These are phyloP conservation scores for Hystrix cristata DNA, from an alignment of 2,113 vertebrate genomes.

Conservation along the genomic window DNA sequence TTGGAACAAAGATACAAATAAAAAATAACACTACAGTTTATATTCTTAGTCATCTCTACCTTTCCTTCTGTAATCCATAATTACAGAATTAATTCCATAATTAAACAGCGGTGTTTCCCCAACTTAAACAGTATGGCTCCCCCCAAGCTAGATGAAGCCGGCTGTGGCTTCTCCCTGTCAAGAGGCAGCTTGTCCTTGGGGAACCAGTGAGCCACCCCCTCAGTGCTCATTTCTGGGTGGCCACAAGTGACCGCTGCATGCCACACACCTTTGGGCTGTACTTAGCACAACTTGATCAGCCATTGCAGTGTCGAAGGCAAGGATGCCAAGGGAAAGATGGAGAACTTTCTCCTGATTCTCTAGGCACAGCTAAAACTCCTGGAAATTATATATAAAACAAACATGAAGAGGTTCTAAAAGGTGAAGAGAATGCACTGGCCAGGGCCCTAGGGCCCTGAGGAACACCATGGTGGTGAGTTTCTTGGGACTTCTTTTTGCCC, in stretches of 20 bases:
- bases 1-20: slow-evolving; percentile 44
- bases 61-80: not conserved
- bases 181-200: not conserved
- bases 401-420: not conserved
- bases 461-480: not conserved
- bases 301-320: not conserved
- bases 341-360: not conserved
- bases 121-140: not conserved
- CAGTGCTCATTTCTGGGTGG: not conserved
- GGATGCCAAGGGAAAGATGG: not conserved
- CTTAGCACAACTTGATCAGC: not conserved
- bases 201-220: not conserved
- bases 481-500: not conserved
- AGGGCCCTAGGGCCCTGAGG: not conserved
- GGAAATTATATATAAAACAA: not conserved
- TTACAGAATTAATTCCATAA: not conserved
- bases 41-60: not conserved
- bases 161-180: not conserved
- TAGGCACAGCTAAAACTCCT: not conserved
- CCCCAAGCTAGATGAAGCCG: not conserved
- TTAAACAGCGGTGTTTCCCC: not conserved
- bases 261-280: not conserved
- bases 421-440: not conserved
- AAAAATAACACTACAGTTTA: not conserved
- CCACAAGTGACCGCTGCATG: not conserved